These are phyloP conservation scores for Volucella inanis DNA, from an alignment of 2,888 invertebrate genomes.

Conservation along the genomic window DNA sequence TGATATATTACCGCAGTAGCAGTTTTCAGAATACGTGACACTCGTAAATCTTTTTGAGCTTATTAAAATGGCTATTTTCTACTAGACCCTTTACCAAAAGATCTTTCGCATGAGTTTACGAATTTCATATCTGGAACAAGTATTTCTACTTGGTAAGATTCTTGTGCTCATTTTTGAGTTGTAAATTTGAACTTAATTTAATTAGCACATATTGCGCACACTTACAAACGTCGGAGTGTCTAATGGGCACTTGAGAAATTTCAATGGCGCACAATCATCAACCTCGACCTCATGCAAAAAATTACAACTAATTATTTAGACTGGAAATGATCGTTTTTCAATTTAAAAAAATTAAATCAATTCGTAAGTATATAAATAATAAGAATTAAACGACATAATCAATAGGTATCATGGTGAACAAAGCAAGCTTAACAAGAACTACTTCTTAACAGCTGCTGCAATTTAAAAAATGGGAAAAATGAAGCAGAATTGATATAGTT, in stretches of 20 bases:
- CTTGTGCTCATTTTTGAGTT: slow-evolving; percentile 9
- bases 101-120: neutral
- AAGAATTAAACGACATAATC: neutral
- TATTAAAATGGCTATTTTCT: slow-evolving; percentile 10
- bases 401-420: too few species aligned
- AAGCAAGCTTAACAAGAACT: too few species aligned
- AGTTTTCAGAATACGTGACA: slow-evolving; percentile 46
- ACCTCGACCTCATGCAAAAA: neutral
- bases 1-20: slow-evolving; percentile 48
- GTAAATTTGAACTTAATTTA: slow-evolving; percentile 22
- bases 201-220: slow-evolving; percentile 11
- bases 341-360: neutral
- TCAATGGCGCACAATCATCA: slow-evolving; percentile 8
- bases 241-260: slow-evolving; percentile 19
- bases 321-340: neutral
- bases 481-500: too few species aligned
- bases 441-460: too few species aligned
- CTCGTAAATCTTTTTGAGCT: slow-evolving; percentile 35
- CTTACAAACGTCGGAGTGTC: neutral
- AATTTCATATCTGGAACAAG: neutral
- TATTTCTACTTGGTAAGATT: neutral
- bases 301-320: slow-evolving; percentile 30
- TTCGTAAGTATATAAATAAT: neutral
- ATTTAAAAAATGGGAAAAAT: too few species aligned
- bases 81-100: neutral